Base-by-base conservation (phyloP, 2,888 invertebrate genomes). In the Horisme vitalbata region DNA sequence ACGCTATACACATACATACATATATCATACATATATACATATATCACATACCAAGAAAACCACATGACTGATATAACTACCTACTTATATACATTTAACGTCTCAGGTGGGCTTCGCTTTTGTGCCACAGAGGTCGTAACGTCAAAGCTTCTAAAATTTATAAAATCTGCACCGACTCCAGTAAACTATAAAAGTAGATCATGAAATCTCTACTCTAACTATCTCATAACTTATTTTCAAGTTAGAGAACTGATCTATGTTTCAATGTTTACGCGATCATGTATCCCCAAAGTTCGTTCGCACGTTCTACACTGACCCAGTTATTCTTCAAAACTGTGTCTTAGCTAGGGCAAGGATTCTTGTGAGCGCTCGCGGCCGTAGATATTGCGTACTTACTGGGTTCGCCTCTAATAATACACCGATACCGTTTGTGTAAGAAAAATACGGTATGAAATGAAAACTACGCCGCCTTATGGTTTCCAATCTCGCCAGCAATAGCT, bases 331-430 rank as follows among this genome's bases (percentile, higher is more conserved):
- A n/a, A 20, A 15, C 26, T 44, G 31, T 39, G 43, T 21, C 34
- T 37, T 21, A 68, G 75, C 69, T 65, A 75, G 70, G 61, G 65
- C 71, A 68, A 74, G 74, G 78, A 80, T 79, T 82, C 84, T 76
- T 74, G 69, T 66, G 75, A 75, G 71, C 69, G 70, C 43, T 43
- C 52, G 74, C 65, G 68, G 63, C 68, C 75, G 75, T 72, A 79
- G 85, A 87, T 89, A 89, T 89, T 89, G 87, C 87, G 81, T 81
- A 83, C 85, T 86, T 83, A 83, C 84, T 79, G 74, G 79, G 79
- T 80, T 82, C 75, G 76, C 76, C 75, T 83, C 83, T 88, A 87
- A 88, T 88, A 88, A 86, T 78, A 83, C 75, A 68, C 76, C 79
- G 78, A 83, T 85, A 83, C 76, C 78, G 77, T 82, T 82, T 81